These are phyloP conservation scores for Macrobrachium rosenbergii DNA, from an alignment of 1,140 invertebrate species.

Conservation along the genomic window DNA sequence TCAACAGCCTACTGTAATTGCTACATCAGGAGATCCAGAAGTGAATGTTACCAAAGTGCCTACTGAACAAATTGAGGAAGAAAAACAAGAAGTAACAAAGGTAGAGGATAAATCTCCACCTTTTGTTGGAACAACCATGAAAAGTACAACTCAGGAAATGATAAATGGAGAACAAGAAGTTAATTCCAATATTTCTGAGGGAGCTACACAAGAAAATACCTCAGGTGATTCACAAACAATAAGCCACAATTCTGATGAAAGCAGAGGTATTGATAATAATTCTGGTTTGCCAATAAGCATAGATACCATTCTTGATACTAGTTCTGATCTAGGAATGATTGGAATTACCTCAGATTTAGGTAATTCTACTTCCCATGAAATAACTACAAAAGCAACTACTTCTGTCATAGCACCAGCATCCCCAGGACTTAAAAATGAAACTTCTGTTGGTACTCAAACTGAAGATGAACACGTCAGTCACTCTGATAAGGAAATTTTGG, in stretches of 20 bases:
- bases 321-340: conserved; percentile 29
- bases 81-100: background rate
- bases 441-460: too few relatives aligned
- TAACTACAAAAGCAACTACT: background rate
- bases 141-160: too few relatives aligned
- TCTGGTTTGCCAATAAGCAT: background rate
- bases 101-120: conserved; percentile 18
- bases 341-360: background rate
- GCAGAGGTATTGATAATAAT: background rate
- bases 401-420: too few relatives aligned
- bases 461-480: too few relatives aligned
- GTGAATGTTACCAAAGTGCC: background rate
- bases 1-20: conserved; percentile 24
- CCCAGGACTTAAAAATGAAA: too few relatives aligned
- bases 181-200: too few relatives aligned
- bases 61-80: background rate
- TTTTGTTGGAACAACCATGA: too few relatives aligned
- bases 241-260: too few relatives aligned
- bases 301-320: conserved; percentile 6
- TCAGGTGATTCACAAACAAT: background rate
- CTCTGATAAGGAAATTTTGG: too few relatives aligned
- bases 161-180: too few relatives aligned
- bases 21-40: conserved; percentile 9
- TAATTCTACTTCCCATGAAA: background rate
- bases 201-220: background rate